Evolutionary conservation across 2,113 vertebrate genomes (phyloP).

Genomic region (Danionella cerebrum): DNA sequence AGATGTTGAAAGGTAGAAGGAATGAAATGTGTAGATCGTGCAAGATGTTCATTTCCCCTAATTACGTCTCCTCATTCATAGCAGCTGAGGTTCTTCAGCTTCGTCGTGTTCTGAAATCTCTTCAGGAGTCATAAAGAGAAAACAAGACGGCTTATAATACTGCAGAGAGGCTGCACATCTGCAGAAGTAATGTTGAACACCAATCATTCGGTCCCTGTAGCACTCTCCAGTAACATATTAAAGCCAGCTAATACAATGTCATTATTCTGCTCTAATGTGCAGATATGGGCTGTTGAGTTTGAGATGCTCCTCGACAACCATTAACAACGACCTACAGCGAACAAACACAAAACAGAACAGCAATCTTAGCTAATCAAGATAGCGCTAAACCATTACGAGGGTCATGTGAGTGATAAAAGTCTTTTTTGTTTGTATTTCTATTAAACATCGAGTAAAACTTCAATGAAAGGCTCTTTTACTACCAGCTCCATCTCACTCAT

Average conservation of each 20-base stretch:
- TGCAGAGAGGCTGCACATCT: background rate
- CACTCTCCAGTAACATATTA: conserved; percentile 1
- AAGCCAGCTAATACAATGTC: background rate
- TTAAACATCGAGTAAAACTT: conserved; percentile 12
- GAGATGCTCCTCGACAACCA: background rate
- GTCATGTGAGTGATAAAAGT: conserved; percentile 5
- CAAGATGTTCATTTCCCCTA: background rate
- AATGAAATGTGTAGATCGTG: background rate
- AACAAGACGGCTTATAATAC: background rate
- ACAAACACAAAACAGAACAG: background rate
- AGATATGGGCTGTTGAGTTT: background rate
- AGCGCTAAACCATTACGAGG: conserved; percentile 10
- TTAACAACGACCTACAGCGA: conserved; percentile 4
- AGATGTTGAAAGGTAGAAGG: background rate
- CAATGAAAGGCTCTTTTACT: background rate
- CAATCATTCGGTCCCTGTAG: background rate
- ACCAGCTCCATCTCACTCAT: background rate
- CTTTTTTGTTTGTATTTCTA: conserved; percentile 10
- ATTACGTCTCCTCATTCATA: background rate
- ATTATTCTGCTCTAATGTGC: background rate
- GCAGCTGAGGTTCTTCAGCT: background rate
- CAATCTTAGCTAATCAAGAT: conserved; percentile 25
- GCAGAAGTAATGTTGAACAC: background rate
- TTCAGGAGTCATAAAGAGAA: conserved; percentile 4
- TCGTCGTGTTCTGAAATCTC: background rate